phyloP scores from a whole-genome alignment of 2,888 invertebrate species.

The Nemotelus nigrinus region DNA sequence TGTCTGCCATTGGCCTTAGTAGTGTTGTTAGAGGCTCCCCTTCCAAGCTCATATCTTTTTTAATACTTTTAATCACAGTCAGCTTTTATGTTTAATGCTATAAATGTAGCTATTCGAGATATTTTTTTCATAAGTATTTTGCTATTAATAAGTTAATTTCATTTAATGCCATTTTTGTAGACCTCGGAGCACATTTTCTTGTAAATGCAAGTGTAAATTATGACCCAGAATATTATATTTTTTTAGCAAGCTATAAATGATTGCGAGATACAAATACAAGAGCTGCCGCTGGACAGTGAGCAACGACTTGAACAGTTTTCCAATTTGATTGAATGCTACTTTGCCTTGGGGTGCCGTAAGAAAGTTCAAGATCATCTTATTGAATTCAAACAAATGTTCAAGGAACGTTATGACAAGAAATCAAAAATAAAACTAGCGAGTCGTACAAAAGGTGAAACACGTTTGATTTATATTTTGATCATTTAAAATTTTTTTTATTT shows the following conservation, averaged over 20 bases:
- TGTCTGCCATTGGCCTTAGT: too few relatives aligned
- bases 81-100: too few relatives aligned
- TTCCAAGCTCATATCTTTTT: too few relatives aligned
- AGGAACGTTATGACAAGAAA: background rate
- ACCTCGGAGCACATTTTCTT: too few relatives aligned
- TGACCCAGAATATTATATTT: too few relatives aligned
- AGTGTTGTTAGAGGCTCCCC: too few relatives aligned
- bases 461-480: background rate
- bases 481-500: background rate
- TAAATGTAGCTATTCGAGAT: too few relatives aligned
- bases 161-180: too few relatives aligned
- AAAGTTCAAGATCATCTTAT: conserved; percentile 31
- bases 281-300: background rate
- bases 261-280: conserved; percentile 7
- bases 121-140: too few relatives aligned
- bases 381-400: background rate
- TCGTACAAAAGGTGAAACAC: background rate
- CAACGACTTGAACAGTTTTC: conserved; percentile 9
- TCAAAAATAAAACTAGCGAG: background rate
- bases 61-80: too few relatives aligned
- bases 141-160: background rate
- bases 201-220: too few relatives aligned
- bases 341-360: conserved; percentile 9
- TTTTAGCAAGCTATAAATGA: conserved; percentile 25
- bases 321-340: conserved; percentile 15